Evolutionary conservation across 2,888 invertebrate genomes (phyloP).

Genomic region (Lycaena phlaeas): DNA sequence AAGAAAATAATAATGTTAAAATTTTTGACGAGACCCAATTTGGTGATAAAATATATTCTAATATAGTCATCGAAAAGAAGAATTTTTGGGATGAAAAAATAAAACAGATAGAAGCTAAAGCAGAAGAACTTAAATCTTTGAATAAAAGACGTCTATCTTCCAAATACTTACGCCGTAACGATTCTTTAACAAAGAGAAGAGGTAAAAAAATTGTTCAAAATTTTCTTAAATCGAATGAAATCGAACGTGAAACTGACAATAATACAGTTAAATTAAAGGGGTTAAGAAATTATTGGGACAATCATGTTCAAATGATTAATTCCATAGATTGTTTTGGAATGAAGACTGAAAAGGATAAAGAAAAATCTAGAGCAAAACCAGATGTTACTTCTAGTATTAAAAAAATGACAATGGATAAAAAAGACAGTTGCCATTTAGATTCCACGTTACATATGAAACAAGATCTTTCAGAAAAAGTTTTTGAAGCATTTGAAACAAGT

Average conservation of each 20-base stretch:
- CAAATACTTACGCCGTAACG: conserved; percentile 47
- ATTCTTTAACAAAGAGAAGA: conserved; percentile 57
- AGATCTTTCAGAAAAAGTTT: conserved; percentile 61
- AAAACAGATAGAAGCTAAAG: conserved; percentile 52
- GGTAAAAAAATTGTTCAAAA: conserved; percentile 57
- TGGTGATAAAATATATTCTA: conserved; percentile 35
- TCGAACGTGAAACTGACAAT: conserved; percentile 13
- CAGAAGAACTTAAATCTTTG: conserved; percentile 39
- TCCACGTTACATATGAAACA: too few species aligned
- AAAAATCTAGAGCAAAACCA: background rate
- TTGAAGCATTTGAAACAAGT: conserved; percentile 64
- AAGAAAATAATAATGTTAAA: conserved; percentile 20
- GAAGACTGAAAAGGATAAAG: conserved; percentile 2
- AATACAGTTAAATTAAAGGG: conserved; percentile 4
- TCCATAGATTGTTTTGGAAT: conserved; percentile 4
- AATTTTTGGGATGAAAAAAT: conserved; percentile 68
- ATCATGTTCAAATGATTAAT: background rate
- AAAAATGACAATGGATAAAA: background rate
- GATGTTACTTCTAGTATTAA: background rate
- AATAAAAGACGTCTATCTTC: conserved; percentile 41
- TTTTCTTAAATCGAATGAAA: conserved; percentile 34
- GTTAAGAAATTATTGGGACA: conserved; percentile 4
- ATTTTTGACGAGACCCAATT: conserved; percentile 36
- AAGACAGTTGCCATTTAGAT: conserved; percentile 10
- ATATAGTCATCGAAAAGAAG: conserved; percentile 61